Percentiles rank a stretch among this genome's conserved stretches.
Evolutionary conservation across 2,113 vertebrate species (phyloP).

Genomic region (Pycnonotus jocosus): DNA sequence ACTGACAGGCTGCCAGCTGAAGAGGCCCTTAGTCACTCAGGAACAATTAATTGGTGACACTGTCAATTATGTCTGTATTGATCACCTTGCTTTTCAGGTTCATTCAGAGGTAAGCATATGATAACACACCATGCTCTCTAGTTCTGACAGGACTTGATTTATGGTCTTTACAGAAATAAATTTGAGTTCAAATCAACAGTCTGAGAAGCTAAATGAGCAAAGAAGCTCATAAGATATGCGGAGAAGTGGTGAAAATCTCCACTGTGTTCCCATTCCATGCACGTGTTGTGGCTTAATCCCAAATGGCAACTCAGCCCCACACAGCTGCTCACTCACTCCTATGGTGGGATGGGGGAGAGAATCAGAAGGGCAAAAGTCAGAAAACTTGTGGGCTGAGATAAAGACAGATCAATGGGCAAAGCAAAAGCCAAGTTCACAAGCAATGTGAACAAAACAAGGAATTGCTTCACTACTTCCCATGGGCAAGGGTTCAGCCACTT

Average conservation of each 20-base stretch:
- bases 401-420: not conserved
- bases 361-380: not conserved
- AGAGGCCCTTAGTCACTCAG: not conserved
- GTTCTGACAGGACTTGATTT: not conserved
- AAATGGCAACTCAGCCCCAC: not conserved
- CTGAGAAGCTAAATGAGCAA: not conserved
- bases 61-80: slow-evolving; percentile 13
- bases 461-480: not conserved
- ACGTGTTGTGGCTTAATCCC: not conserved
- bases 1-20: not conserved
- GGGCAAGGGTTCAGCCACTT: not conserved
- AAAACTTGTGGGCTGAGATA: not conserved
- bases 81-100: slow-evolving; percentile 10
- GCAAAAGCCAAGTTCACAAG: not conserved
- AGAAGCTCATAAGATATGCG: not conserved
- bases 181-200: not conserved
- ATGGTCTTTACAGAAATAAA: not conserved
- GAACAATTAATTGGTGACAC: not conserved
- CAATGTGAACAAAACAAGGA: not conserved
- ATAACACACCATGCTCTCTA: not conserved
- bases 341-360: not conserved
- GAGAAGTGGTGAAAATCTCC: not conserved
- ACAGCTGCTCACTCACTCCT: fast-evolving
- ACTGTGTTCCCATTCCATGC: not conserved
- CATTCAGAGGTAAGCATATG: not conserved